Conservation (phyloP, 1,140 invertebrate species). For the Arctopsyche grandis region DNA sequence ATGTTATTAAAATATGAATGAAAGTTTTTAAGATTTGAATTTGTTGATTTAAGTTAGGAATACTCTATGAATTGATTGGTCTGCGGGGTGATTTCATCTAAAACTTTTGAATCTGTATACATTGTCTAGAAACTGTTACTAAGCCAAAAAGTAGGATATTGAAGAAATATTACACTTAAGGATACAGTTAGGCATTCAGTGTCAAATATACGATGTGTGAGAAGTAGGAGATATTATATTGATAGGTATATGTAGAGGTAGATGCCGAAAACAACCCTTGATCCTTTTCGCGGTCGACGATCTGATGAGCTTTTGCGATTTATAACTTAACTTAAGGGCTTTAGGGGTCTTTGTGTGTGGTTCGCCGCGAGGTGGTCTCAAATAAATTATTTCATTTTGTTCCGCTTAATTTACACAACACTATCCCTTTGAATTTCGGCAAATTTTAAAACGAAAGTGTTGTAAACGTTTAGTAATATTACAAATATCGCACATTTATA, state of each 20-base stretch:
- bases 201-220: background rate
- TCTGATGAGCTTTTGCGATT: conserved; percentile 46
- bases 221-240: background rate
- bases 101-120: no score
- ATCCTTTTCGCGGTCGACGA: background rate
- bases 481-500: no score
- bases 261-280: conserved; percentile 8
- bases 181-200: no score
- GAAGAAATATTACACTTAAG: no score
- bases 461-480: no score
- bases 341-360: conserved; percentile 38
- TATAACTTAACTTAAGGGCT: conserved; percentile 47
- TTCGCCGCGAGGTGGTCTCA: conserved; percentile 36
- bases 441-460: background rate
- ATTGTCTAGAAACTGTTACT: no score
- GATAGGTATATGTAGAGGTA: background rate
- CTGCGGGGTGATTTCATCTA: no score
- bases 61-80: no score
- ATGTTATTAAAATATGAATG: no score
- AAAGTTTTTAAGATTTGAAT: no score
- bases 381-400: conserved; percentile 45
- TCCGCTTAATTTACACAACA: conserved; percentile 38
- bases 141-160: no score
- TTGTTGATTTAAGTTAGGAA: no score
- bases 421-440: conserved; percentile 21